Percentiles rank a stretch among this genome's conserved stretches.
phyloP scores from a whole-genome alignment of 2,113 vertebrate genomes.

The Octodon degus region DNA sequence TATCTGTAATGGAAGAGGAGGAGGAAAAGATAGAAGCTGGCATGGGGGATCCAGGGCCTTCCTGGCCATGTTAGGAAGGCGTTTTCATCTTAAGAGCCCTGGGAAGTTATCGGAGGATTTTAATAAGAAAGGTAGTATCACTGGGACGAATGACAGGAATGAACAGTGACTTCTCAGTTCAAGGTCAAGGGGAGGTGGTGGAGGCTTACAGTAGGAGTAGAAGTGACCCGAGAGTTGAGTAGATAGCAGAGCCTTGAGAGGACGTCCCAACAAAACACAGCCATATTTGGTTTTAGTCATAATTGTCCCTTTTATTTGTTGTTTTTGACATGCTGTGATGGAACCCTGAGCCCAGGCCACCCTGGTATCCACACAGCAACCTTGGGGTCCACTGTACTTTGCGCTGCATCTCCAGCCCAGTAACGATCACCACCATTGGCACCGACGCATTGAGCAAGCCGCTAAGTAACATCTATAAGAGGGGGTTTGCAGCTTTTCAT shows the following conservation, averaged over 20 bases:
- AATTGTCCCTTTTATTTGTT: no score
- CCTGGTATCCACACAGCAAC: neutral
- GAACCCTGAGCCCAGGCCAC: neutral
- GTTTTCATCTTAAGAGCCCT: neutral
- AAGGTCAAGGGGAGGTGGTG: neutral
- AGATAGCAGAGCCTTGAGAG: neutral
- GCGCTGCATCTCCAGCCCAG: no score
- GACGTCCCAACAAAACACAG: neutral
- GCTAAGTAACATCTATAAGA: neutral
- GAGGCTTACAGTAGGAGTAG: neutral
- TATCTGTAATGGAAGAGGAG: neutral
- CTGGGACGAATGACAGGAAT: neutral
- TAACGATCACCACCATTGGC: no score
- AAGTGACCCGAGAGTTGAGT: neutral
- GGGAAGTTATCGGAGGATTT: neutral
- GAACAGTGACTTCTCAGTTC: neutral
- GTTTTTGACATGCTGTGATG: neutral
- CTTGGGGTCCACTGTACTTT: neutral
- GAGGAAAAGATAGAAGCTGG: neutral
- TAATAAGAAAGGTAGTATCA: neutral
- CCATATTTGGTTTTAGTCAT: neutral
- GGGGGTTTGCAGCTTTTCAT: neutral
- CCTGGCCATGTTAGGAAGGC: neutral
- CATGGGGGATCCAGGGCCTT: neutral
- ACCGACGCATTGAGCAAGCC: neutral